Conservation (phyloP, 2,888 invertebrate species). For the Mythimna loreyi region DNA sequence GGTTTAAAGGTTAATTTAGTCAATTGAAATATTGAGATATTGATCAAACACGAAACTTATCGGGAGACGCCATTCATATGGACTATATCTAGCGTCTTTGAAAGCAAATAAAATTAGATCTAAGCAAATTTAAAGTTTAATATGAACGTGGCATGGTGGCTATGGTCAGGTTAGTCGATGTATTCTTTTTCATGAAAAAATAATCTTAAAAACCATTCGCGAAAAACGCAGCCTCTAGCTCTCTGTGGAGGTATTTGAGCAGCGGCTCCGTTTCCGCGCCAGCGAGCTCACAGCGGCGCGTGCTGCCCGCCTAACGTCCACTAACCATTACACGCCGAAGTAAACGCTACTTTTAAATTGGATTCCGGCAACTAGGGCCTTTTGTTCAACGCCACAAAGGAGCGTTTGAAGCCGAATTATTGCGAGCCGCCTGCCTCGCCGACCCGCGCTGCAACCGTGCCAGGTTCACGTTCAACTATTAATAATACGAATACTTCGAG, state of each 20-base stretch:
- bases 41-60: not conserved
- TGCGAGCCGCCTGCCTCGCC: conserved; percentile 24
- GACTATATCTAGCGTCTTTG: too few relatives aligned
- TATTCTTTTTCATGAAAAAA: not conserved
- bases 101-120: too few relatives aligned
- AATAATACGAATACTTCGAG: conserved; percentile 5
- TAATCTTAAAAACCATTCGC: not conserved
- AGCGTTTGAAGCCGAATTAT: conserved; percentile 58
- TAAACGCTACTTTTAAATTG: conserved; percentile 81
- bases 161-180: too few relatives aligned
- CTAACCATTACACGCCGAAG: conserved; percentile 75
- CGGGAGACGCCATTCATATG: not conserved
- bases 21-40: too few relatives aligned
- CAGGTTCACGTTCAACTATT: not conserved
- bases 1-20: too few relatives aligned
- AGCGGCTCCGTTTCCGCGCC: not conserved
- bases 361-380: conserved; percentile 72
- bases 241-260: not conserved
- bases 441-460: conserved; percentile 2
- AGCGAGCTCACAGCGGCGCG: conserved; percentile 12
- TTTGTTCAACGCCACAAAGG: conserved; percentile 68
- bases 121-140: too few relatives aligned
- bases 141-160: too few relatives aligned
- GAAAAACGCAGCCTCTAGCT: not conserved
- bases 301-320: conserved; percentile 56